Base-by-base conservation (phyloP, 1,140 invertebrate genomes). In the Saccostrea glomerata region DNA sequence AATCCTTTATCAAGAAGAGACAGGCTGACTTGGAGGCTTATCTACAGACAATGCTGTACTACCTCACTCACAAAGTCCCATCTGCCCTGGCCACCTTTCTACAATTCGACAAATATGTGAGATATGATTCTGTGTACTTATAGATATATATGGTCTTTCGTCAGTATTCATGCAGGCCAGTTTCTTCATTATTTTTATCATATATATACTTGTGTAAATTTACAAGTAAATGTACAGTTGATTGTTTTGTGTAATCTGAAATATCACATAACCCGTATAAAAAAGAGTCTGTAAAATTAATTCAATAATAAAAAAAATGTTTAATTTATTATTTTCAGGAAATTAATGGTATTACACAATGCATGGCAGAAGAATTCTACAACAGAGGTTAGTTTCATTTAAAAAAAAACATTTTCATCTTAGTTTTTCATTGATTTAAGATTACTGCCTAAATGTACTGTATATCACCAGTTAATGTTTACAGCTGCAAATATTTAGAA, bases 1-100 rank as follows among this genome's bases (percentile, higher is more conserved):
- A 98, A 17, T 95, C 96, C 23, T 99, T 99, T 93, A 96, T 99
- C 30, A 97, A 98, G 93, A 97, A 97, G 92, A 96, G 98, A 88
- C 96, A 97, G 84, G 95, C 96, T 89, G 97, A 96, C 25, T 95
- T 99, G 47, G 97, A 98, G 94, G 95, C 96, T 20, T 99, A 99
- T 95, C 95, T 99, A 7, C 97, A 97, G 93, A 97, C 96, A 88
- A 84, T 95, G 3, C 85, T 95, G 15, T 90, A 93, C 56, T 92
- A 91, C 54, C 87, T 95, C 11, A 89, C 92, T 66, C 89, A 93
- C 23, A 93, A 92, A 73, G 88, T 94, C 9, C 94, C 94, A 30
- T 87, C 90, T 25, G 89, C 85, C 23, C 85, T 95, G 0, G 93
- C 94, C 40, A 82, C 86, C n/a, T 95, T 95, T 89, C 88, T 95